phyloP scores from a whole-genome alignment of 2,113 vertebrate species.

The Nesoenas mayeri region DNA sequence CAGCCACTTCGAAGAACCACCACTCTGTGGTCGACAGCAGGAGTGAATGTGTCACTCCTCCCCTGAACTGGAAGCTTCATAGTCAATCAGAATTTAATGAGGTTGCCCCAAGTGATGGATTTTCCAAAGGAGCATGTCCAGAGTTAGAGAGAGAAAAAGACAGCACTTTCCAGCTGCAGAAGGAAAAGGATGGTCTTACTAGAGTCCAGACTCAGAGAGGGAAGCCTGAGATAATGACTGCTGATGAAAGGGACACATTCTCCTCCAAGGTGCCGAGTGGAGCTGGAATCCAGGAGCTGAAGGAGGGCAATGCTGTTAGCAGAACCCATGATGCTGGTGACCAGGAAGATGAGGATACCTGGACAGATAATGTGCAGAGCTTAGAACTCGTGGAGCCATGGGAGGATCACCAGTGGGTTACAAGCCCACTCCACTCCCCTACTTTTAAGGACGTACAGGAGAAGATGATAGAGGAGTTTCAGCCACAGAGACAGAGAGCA shows the following conservation, averaged over 20 bases:
- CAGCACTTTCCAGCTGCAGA: background rate
- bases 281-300: constrained; percentile 26
- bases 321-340: constrained; percentile 74
- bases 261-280: constrained; percentile 22
- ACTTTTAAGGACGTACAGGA: constrained; percentile 83
- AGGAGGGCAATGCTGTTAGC: constrained; percentile 51
- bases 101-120: background rate
- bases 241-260: background rate
- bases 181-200: background rate
- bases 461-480: constrained; percentile 46
- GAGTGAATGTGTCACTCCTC: constrained; percentile 12
- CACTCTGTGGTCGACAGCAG: background rate
- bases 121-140: background rate
- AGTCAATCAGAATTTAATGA: background rate
- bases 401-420: constrained; percentile 97
- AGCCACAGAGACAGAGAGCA: constrained; percentile 38
- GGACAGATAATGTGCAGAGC: constrained; percentile 77
- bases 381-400: constrained; percentile 92
- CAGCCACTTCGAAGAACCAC: background rate
- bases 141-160: constrained; percentile 10
- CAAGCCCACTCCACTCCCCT: constrained; percentile 93
- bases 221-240: constrained; percentile 8
- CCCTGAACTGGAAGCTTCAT: constrained; percentile 37
- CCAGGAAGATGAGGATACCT: constrained; percentile 82
- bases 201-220: background rate